phyloP scores from a whole-genome alignment of 2,113 vertebrate species.

The Myotis davidii region DNA sequence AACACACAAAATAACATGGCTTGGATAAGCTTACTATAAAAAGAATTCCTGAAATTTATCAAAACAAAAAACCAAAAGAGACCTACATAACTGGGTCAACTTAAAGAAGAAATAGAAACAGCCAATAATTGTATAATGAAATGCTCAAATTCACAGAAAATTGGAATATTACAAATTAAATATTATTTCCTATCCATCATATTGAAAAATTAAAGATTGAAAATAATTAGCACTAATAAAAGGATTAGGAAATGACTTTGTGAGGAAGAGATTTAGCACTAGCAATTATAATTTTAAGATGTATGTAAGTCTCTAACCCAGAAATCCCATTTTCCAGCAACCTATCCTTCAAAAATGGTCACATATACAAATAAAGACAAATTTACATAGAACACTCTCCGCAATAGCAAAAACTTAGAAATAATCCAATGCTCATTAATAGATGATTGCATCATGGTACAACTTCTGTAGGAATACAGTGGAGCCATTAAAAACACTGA shows the following conservation, averaged over 20 bases:
- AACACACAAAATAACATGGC: not conserved
- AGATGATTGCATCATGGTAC: not conserved
- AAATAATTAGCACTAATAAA: not conserved
- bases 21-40: not conserved
- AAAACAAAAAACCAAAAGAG: not conserved
- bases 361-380: not conserved
- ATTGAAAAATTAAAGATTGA: not conserved
- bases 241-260: not conserved
- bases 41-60: conserved; percentile 27
- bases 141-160: not conserved
- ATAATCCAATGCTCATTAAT: not conserved
- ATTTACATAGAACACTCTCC: not conserved
- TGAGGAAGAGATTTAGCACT: not conserved
- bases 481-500: not conserved
- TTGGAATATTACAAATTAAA: not conserved
- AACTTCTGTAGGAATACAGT: not conserved
- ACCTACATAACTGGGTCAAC: not conserved
- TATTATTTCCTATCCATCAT: not conserved
- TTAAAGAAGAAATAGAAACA: not conserved
- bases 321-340: not conserved
- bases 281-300: not conserved
- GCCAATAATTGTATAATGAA: not conserved
- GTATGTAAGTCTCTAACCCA: conserved; percentile 1
- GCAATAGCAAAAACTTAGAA: not conserved
- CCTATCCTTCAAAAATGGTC: not conserved